Evolutionary conservation across 2,888 invertebrate species (phyloP).

Genomic region (Euplagia quadripunctaria): DNA sequence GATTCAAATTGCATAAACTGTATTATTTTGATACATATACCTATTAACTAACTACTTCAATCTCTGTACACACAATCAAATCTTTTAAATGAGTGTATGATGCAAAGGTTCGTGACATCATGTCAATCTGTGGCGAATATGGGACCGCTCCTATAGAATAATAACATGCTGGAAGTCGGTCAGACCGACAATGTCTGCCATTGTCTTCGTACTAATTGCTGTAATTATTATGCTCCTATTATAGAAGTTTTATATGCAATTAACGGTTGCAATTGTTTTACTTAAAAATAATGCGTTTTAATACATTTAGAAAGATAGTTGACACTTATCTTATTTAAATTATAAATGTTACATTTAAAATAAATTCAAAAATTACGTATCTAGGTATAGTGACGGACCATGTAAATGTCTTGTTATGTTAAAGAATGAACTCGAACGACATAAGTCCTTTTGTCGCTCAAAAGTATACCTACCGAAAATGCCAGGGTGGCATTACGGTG

Average conservation of each 20-base stretch:
- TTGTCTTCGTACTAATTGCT: constrained; percentile 77
- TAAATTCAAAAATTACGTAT: too few relatives aligned
- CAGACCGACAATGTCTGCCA: constrained; percentile 60
- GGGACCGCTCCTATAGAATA: constrained; percentile 69
- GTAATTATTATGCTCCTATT: constrained; percentile 53
- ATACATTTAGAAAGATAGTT: too few relatives aligned
- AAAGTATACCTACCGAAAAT: too few relatives aligned
- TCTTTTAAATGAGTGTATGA: constrained; percentile 52
- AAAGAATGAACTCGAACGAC: too few relatives aligned
- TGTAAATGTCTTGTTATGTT: too few relatives aligned
- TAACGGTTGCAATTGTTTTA: neutral
- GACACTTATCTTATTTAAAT: too few relatives aligned
- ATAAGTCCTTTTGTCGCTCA: too few relatives aligned
- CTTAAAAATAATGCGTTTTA: too few relatives aligned
- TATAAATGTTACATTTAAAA: too few relatives aligned
- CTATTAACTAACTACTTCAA: neutral
- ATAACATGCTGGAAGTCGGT: constrained; percentile 66
- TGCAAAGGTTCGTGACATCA: constrained; percentile 74
- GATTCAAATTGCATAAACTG: neutral
- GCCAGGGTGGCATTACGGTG: too few relatives aligned
- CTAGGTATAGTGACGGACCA: too few relatives aligned
- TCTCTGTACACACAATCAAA: constrained; percentile 24
- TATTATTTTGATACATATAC: constrained; percentile 2
- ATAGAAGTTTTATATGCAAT: constrained; percentile 14
- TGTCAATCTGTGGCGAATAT: constrained; percentile 64